Base-by-base conservation (phyloP, 2,797 vertebrate species). In the Lagocephalus sceleratus region DNA sequence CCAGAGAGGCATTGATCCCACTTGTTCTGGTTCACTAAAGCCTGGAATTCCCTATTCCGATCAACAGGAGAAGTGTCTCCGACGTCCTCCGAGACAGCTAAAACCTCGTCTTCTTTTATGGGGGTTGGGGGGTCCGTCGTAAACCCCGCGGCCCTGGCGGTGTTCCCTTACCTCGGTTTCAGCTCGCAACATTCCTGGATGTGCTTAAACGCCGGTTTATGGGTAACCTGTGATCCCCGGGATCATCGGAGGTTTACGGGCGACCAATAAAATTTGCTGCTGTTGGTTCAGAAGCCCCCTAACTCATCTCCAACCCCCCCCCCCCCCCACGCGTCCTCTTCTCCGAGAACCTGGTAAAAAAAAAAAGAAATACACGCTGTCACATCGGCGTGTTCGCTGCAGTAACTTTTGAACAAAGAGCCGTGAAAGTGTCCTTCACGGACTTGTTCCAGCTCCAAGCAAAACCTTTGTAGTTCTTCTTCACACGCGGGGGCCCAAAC, bases 21-120 rank as follows among this genome's bases (percentile, higher is more conserved):
- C 83, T 83, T 66, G 87, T 89, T 90, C 85, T 66, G 87, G 88
- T 81, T 91, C 87, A 88, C 54, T 74, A 71, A 76, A 20, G 63
- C 63, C 78, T 79, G 83, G 83, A 85, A 86, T 87, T 82, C 83
- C 66, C 59, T 46, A 32, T 73, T 69, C 46, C 59, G 65, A 87
- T 79, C 75, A 82, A 75, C 82, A 84, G 76, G 68, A 15, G 75
- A 80, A 53, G 71, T 77, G 79, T 87, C 81, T 57, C 71, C 73
- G 67, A 17, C 48, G 66, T 80, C 81, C 73, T 66, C 20, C 0
- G 71, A 79, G 80, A 83, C 69, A 76, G 74, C 75, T 84, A 82
- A 88, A 86, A 84, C 66, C 68, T 63, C 66, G 73, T 75, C 71
- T 66, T 51, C 73, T 74, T 84, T 65, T 65, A 70, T 68, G 51